Evolutionary conservation across 2,113 vertebrate genomes (phyloP).

Genomic region (Aegotheles bennettii): DNA sequence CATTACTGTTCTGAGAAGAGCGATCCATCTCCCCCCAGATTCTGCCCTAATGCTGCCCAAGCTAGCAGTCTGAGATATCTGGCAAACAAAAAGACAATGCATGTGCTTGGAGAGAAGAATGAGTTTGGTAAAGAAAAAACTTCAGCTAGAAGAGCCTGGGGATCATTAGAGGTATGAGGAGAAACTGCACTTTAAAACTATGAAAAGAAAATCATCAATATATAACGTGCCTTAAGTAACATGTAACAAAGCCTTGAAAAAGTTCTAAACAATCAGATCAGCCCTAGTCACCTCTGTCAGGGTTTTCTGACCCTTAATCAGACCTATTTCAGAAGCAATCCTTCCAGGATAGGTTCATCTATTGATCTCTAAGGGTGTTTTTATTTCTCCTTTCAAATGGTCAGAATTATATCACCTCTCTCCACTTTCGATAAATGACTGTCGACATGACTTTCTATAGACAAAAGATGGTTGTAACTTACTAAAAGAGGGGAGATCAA

Average conservation of each 20-base stretch:
- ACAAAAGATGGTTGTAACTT: background rate
- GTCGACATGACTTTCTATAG: background rate
- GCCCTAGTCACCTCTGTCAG: background rate
- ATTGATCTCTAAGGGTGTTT: background rate
- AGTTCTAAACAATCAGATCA: background rate
- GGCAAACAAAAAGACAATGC: background rate
- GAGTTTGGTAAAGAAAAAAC: background rate
- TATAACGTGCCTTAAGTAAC: background rate
- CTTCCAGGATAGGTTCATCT: background rate
- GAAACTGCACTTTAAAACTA: background rate
- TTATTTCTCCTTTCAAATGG: constrained; percentile 12
- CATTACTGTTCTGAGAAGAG: background rate
- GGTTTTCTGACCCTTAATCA: background rate
- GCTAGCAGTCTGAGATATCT: background rate
- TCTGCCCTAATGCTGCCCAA: background rate
- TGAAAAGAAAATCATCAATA: background rate
- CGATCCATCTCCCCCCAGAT: background rate
- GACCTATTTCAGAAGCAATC: background rate
- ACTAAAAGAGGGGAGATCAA: background rate
- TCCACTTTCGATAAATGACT: background rate
- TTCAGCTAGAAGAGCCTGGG: background rate
- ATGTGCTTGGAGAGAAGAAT: background rate
- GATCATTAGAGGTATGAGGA: background rate
- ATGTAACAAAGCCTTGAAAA: background rate
- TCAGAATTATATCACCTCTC: background rate